Percentiles rank a stretch among this genome's conserved stretches.
Conservation (phyloP, 1,140 invertebrate genomes). For the Leptoteleia sp. region DNA sequence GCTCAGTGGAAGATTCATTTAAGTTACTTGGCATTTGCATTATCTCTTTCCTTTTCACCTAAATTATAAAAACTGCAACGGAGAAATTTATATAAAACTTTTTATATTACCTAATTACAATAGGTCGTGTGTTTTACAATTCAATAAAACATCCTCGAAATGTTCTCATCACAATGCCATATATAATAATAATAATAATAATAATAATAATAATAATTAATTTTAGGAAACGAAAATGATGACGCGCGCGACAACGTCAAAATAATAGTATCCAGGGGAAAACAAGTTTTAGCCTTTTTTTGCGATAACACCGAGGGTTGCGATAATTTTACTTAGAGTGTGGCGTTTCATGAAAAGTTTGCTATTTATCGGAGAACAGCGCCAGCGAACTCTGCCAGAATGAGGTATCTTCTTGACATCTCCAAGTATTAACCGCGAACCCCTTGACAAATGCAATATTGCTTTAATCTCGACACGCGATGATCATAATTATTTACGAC, state of each 20-base stretch:
- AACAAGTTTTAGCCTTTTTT: conserved; percentile 39
- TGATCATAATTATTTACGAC: conserved; percentile 75
- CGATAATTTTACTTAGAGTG: conserved; percentile 58
- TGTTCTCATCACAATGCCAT: conserved; percentile 5
- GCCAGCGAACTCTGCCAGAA: conserved; percentile 78
- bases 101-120: conserved; percentile 44
- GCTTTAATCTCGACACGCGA: conserved; percentile 79
- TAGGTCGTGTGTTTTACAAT: conserved; percentile 29
- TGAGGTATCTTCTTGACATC: conserved; percentile 75
- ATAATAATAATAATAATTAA: no score
- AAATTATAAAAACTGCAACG: conserved; percentile 44
- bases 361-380: conserved; percentile 69
- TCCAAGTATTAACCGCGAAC: conserved; percentile 74
- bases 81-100: conserved; percentile 42
- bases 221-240: conserved; percentile 21
- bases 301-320: conserved; percentile 50
- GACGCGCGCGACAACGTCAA: conserved; percentile 25
- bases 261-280: conserved; percentile 40
- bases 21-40: conserved; percentile 56
- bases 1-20: conserved; percentile 51
- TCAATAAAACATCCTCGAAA: background rate
- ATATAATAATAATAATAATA: conserved; percentile 31
- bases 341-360: conserved; percentile 65
- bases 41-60: conserved; percentile 57
- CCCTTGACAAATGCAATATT: conserved; percentile 79